phyloP scores from a whole-genome alignment of 2,797 vertebrate species.

The Sorex maritimensis region DNA sequence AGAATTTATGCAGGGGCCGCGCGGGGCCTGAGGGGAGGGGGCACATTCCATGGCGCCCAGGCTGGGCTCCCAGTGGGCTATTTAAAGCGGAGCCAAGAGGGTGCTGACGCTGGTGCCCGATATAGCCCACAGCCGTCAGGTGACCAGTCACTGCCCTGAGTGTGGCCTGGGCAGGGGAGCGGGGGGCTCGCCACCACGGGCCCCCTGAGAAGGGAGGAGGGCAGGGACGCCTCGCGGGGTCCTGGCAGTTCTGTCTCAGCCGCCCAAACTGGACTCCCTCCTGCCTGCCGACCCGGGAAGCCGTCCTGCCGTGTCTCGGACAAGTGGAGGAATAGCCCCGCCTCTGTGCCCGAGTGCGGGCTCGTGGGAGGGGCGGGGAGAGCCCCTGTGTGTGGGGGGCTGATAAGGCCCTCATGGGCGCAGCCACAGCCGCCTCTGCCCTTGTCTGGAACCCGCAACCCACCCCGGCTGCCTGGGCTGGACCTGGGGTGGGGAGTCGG shows the following conservation, averaged over 20 bases:
- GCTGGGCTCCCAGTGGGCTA: constrained; percentile 62
- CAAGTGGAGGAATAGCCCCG: background rate
- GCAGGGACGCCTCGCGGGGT: background rate
- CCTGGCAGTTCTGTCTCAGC: background rate
- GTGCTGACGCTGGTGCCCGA: constrained; percentile 10
- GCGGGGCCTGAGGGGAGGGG: background rate
- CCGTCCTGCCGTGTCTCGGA: too few species aligned
- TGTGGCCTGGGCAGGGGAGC: background rate
- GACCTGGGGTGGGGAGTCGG: background rate
- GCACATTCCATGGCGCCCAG: constrained; percentile 70
- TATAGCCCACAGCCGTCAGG: constrained; percentile 74
- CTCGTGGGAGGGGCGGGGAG: too few species aligned
- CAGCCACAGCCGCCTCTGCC: too few species aligned
- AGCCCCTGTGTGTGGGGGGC: too few species aligned
- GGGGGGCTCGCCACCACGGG: background rate
- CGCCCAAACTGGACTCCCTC: background rate
- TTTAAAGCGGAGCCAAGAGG: constrained; percentile 80
- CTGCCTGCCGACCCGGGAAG: background rate
- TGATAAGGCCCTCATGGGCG: too few species aligned
- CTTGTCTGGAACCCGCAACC: too few species aligned
- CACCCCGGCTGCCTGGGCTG: background rate
- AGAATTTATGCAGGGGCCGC: background rate
- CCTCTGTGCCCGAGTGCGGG: too few species aligned
- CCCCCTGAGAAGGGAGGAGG: background rate
- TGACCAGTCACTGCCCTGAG: constrained; percentile 4